Conservation (phyloP, 2,797 vertebrate genomes). For the Acridotheres tristis region DNA sequence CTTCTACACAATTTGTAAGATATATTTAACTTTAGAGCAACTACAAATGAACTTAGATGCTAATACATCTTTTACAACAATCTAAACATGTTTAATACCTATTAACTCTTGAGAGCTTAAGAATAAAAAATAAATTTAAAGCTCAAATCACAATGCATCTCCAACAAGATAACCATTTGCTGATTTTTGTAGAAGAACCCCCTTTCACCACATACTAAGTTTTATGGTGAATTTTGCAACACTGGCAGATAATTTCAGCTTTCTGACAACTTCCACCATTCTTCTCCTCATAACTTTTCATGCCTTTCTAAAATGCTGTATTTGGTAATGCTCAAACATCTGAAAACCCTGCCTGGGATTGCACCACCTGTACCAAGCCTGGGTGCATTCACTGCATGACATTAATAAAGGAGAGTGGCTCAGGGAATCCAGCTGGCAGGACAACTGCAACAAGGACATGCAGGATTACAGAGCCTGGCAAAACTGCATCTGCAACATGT, state of each 20-base stretch:
- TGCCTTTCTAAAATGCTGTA: neutral
- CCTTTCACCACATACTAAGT: neutral
- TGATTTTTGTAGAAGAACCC: neutral
- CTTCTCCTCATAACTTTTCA: accelerated
- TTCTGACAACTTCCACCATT: neutral
- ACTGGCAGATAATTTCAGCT: neutral
- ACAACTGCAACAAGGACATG: neutral
- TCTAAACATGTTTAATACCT: neutral
- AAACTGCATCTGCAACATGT: neutral
- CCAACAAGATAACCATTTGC: neutral
- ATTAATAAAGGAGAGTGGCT: accelerated
- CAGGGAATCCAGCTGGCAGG: neutral
- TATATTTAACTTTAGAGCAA: neutral
- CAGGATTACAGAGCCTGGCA: neutral
- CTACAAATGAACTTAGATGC: neutral
- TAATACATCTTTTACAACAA: neutral
- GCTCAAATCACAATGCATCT: neutral
- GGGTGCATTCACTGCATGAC: accelerated
- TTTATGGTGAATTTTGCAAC: neutral
- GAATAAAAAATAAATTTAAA: neutral
- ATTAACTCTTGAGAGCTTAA: neutral
- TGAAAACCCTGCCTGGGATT: neutral
- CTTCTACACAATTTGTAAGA: neutral
- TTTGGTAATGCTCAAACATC: neutral
- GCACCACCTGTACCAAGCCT: neutral